These are phyloP conservation scores for Galerucella nymphaeae DNA, from an alignment of 2,888 invertebrate species.

Conservation along the genomic window DNA sequence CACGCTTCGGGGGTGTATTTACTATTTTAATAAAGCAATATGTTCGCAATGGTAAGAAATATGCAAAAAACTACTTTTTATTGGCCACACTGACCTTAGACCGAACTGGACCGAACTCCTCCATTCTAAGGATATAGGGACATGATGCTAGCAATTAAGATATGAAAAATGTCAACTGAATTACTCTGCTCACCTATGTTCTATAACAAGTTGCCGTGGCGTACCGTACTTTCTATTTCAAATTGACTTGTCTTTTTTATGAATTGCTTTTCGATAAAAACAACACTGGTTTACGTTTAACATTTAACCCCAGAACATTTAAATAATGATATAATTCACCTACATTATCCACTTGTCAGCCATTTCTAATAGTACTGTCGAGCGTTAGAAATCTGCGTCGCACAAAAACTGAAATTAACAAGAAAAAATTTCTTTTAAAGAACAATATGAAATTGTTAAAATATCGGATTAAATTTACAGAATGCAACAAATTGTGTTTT, in stretches of 20 bases:
- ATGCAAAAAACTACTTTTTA: too few species aligned
- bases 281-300: slow-evolving; percentile 33
- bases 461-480: too few species aligned
- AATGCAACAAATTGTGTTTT: too few species aligned
- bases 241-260: slow-evolving; percentile 32
- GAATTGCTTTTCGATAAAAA: slow-evolving; percentile 25
- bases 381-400: too few species aligned
- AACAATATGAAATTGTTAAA: too few species aligned
- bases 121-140: slow-evolving; percentile 18
- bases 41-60: too few species aligned
- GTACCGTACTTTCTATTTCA: slow-evolving; percentile 26
- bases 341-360: slow-evolving; percentile 20
- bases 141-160: slow-evolving; percentile 23
- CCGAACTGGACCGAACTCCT: too few species aligned
- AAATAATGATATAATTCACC: slow-evolving; percentile 23
- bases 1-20: too few species aligned
- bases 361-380: slow-evolving; percentile 14
- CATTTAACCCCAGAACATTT: slow-evolving; percentile 37
- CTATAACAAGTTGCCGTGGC: slow-evolving; percentile 12
- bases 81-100: too few species aligned
- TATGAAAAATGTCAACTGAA: slow-evolving; percentile 28
- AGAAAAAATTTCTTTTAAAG: too few species aligned
- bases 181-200: slow-evolving; percentile 2
- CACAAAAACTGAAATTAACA: too few species aligned
- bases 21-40: too few species aligned